Percentiles rank a stretch among this genome's conserved stretches.
phyloP scores from a whole-genome alignment of 1,140 invertebrate genomes.

The Lepidurus couesii region DNA sequence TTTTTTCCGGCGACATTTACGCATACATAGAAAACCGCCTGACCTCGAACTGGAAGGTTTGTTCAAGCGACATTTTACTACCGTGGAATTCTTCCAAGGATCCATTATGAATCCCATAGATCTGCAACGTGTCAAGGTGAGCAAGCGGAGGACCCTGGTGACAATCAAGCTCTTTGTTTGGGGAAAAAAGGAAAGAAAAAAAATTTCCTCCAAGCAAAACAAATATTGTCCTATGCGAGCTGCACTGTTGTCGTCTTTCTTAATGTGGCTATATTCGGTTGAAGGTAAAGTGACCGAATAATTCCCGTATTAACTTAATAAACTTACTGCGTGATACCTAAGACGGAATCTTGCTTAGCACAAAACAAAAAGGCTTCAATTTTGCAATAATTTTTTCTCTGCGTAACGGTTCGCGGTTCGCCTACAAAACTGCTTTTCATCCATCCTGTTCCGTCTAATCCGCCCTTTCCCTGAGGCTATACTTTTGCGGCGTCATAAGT shows the following conservation, averaged over 20 bases:
- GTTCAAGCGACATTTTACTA: constrained; percentile 99
- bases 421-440: no score
- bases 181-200: background rate
- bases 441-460: no score
- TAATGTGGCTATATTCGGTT: background rate
- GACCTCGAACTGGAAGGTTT: constrained; percentile 98
- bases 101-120: constrained; percentile 99
- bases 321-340: no score
- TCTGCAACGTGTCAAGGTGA: constrained; percentile 97
- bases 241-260: constrained; percentile 1
- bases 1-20: constrained; percentile 21
- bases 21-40: constrained; percentile 48
- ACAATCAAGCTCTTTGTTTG: constrained; percentile 17
- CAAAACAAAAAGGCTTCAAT: no score
- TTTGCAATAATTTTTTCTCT: no score
- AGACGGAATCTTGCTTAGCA: no score
- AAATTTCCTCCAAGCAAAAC: background rate
- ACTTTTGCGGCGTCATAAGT: no score
- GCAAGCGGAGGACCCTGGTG: constrained; percentile 38
- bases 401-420: no score
- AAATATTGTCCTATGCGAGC: background rate
- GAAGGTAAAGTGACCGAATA: background rate
- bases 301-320: background rate
- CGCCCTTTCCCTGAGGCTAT: no score
- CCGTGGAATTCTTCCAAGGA: constrained; percentile 99